phyloP scores from a whole-genome alignment of 2,113 vertebrate species.

The Hemicordylus capensis region DNA sequence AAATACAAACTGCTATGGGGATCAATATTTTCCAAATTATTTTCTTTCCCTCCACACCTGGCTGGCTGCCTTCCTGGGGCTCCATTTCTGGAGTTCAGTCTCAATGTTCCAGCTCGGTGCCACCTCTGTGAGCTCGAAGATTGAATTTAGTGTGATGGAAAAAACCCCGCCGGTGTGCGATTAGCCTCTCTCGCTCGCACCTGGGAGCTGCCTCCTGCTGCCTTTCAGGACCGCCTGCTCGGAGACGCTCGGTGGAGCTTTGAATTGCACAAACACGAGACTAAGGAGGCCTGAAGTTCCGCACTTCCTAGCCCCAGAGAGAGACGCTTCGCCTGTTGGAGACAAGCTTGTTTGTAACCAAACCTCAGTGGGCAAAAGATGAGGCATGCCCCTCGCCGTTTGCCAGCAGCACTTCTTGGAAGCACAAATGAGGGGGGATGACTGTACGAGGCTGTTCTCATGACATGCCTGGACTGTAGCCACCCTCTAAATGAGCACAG shows the following conservation, averaged over 20 bases:
- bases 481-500: too few species aligned
- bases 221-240: not conserved
- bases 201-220: not conserved
- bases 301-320: not conserved
- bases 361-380: accelerated
- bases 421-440: too few species aligned
- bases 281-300: not conserved
- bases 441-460: too few species aligned
- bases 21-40: constrained; percentile 42
- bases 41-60: constrained; percentile 37
- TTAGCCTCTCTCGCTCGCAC: constrained; percentile 37
- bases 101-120: constrained; percentile 52
- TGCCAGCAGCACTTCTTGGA: too few species aligned
- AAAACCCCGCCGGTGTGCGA: constrained; percentile 13
- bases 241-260: constrained; percentile 14
- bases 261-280: not conserved
- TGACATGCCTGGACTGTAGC: too few species aligned
- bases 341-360: not conserved
- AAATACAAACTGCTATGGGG: constrained; percentile 3
- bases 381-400: accelerated
- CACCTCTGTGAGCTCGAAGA: constrained; percentile 41
- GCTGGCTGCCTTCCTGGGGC: constrained; percentile 33
- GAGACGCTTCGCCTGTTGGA: not conserved
- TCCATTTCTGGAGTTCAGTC: constrained; percentile 40
- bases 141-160: constrained; percentile 21